Base-by-base conservation (phyloP, 2,888 invertebrate genomes). In the Vandiemenella viatica region DNA sequence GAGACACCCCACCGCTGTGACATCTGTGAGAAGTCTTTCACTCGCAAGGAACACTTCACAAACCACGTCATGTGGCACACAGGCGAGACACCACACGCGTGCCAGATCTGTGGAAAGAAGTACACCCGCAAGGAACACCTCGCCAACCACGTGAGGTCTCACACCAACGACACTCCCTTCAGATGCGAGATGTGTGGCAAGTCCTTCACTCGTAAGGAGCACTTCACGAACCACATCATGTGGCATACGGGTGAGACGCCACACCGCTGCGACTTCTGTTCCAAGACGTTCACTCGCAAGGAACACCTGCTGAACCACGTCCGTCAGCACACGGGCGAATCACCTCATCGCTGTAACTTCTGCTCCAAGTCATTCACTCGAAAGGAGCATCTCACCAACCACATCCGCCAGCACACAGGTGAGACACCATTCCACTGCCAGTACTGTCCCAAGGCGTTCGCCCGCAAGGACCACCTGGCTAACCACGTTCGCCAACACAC, bases 181-280 rank as follows among this genome's bases (percentile, higher is more conserved):
- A 56, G 59, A 51, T 63, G 62, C 55, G 57, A 61, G 55, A 58
- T 61, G 43, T 63, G 60, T 52, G 58, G 58, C 45, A 88, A 88
- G 70, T 82, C 84, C 57, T 88, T 88, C 68, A 86, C 86, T 53
- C 75, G 87, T 64, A 88, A 87, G 72, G 88, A 88, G 71, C 87
- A 88, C 69, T 86, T 85, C 72, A 84, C 83, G 77, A 86, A 86
- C 73, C 86, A 87, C 71, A 85, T 87, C 66, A 74, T 87, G 76
- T 86, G 86, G 86, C 86, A 87, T 67, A 85, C 86, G 61, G 86
- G 82, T 42, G 84, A 83, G 63, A 82, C 83, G 1, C 83, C 83
- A 17, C 83, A 83, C 63, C 76, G 83, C 42, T 83, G 83, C 62
- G 82, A 83, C 63, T 83, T 82, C 66, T 83, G 83, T 63, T 81